Percentiles rank a stretch among this genome's conserved stretches.
These are phyloP conservation scores for Anastatus disparis DNA, from an alignment of 1,140 invertebrate species.

Conservation along the genomic window DNA sequence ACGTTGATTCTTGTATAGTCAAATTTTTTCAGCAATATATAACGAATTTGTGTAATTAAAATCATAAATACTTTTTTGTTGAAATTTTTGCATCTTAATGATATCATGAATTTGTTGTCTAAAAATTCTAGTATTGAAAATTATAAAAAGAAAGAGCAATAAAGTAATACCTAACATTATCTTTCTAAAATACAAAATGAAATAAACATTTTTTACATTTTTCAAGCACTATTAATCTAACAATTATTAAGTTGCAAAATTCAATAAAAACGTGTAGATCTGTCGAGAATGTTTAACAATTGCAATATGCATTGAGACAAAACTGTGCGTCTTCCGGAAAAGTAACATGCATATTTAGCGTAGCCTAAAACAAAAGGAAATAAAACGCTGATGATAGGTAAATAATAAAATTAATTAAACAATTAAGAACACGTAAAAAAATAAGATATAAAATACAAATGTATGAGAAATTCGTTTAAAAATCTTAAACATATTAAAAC, in stretches of 20 bases:
- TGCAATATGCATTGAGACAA: conserved; percentile 54
- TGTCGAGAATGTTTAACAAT: conserved; percentile 52
- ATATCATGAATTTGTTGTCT: background rate
- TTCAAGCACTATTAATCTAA: no score
- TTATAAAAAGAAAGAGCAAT: no score
- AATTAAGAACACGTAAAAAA: background rate
- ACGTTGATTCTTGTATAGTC: conserved; percentile 2
- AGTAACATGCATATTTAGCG: conserved; percentile 50
- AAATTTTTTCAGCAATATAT: conserved; percentile 10
- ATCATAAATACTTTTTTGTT: conserved; percentile 37
- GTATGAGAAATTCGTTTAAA: background rate
- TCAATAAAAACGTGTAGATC: conserved; percentile 44
- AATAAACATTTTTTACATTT: background rate
- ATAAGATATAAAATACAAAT: background rate
- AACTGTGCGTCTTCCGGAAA: conserved; percentile 58
- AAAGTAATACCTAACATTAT: background rate
- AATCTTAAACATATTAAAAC: no score
- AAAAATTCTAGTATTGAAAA: no score
- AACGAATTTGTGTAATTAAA: conserved; percentile 4
- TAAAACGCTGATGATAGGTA: background rate
- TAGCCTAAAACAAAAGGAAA: conserved; percentile 48
- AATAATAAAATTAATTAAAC: background rate
- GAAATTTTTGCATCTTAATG: conserved; percentile 44
- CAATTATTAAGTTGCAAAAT: conserved; percentile 42
- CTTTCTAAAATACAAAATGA: no score